Evolutionary conservation across 2,113 vertebrate species (phyloP).

Genomic region (Callithrix jacchus): DNA sequence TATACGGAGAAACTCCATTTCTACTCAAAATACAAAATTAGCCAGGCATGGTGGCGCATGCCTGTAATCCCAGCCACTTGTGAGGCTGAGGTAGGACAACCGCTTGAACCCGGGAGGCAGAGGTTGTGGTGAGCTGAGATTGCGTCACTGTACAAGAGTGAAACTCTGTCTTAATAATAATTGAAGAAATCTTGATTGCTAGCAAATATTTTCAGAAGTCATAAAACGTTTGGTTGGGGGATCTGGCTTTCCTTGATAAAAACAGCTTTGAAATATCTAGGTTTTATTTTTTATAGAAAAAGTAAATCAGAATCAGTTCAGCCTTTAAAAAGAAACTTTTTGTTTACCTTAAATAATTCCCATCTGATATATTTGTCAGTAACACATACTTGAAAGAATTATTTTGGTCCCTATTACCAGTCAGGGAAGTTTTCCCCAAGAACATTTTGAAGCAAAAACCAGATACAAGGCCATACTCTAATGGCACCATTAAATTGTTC

Average conservation of each 20-base stretch:
- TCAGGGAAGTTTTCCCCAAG: slow-evolving; percentile 52
- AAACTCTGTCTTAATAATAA: neutral
- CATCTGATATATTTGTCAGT: slow-evolving; percentile 28
- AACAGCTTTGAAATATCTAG: neutral
- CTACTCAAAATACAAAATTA: no score
- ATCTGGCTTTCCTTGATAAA: neutral
- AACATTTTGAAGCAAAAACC: slow-evolving; percentile 66
- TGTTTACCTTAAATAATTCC: slow-evolving; percentile 49
- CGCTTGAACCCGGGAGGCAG: no score
- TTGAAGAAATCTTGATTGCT: neutral
- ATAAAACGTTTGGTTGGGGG: neutral
- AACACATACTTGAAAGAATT: slow-evolving; percentile 26
- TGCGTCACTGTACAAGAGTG: no score
- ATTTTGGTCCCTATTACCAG: slow-evolving; percentile 36
- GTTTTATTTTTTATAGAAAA: neutral
- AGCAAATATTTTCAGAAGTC: neutral
- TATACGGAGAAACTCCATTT: no score
- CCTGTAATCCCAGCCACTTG: no score
- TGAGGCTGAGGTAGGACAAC: no score
- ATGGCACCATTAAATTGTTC: slow-evolving; percentile 56
- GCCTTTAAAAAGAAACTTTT: neutral
- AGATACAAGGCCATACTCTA: slow-evolving; percentile 51
- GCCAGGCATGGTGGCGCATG: no score
- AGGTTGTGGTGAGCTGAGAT: no score
- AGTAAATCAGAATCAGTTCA: neutral